Percentiles rank a stretch among this genome's conserved stretches.
Evolutionary conservation across 2,888 invertebrate genomes (phyloP).

Genomic region (Rhagonycha fulva): DNA sequence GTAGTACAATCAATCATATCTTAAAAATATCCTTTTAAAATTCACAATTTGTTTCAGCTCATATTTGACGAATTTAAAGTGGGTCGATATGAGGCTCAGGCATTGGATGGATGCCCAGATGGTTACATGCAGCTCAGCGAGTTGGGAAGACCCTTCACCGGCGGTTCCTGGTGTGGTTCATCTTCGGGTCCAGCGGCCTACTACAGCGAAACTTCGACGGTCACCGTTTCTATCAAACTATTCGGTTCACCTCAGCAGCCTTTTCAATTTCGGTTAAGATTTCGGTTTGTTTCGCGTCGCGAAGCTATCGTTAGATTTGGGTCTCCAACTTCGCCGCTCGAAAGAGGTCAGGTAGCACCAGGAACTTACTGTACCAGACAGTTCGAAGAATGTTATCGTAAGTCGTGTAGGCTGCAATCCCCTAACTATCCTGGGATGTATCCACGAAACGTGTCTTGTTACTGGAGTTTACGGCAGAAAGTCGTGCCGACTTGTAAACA

Average conservation of each 20-base stretch:
- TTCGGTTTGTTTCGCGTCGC: conserved; percentile 79
- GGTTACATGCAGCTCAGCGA: conserved; percentile 88
- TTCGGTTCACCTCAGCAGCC: conserved; percentile 74
- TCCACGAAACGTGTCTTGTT: conserved; percentile 88
- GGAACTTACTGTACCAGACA: conserved; percentile 70
- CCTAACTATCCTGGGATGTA: conserved; percentile 92
- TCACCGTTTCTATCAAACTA: conserved; percentile 82
- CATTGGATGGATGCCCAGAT: conserved; percentile 80
- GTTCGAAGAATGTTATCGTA: conserved; percentile 84
- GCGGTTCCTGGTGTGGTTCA: conserved; percentile 88
- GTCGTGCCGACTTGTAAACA: conserved; percentile 87
- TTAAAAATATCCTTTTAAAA: neutral
- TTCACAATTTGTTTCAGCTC: conserved; percentile 58
- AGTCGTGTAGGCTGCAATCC: conserved; percentile 84
- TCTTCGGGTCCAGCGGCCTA: conserved; percentile 81
- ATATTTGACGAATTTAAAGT: conserved; percentile 89
- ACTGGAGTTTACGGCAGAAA: conserved; percentile 84
- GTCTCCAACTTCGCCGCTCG: conserved; percentile 73
- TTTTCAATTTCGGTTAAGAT: conserved; percentile 80
- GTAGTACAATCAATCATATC: neutral
- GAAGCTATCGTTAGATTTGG: conserved; percentile 83
- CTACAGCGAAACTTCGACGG: conserved; percentile 88
- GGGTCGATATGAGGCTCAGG: conserved; percentile 78
- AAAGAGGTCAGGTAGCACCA: conserved; percentile 80
- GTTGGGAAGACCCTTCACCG: conserved; percentile 83